Percentiles rank a stretch among this genome's conserved stretches.
Conservation (phyloP, 2,888 invertebrate species). For the Stenchaetothrips biformis region DNA sequence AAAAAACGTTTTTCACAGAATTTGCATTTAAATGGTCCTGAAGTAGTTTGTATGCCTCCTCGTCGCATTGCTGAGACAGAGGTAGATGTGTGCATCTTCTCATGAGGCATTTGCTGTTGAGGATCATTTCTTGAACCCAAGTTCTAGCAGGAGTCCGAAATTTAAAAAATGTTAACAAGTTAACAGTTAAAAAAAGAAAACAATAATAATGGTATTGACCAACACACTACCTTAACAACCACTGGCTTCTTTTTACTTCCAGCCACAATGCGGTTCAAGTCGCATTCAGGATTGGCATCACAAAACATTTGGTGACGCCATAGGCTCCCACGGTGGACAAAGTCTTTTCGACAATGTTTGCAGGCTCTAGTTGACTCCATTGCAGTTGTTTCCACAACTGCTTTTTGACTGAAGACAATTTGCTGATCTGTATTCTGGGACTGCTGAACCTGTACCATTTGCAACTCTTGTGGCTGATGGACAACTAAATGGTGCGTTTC, state of each 20-base stretch:
- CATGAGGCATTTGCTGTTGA: background rate
- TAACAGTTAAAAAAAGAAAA: background rate
- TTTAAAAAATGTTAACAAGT: background rate
- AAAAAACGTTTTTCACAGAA: constrained; percentile 29
- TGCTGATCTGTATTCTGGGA: background rate
- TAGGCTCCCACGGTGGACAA: constrained; percentile 27
- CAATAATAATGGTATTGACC: background rate
- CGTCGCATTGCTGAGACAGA: background rate
- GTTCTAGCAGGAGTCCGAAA: background rate
- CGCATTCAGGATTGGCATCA: background rate
- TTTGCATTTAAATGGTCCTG: constrained; percentile 11
- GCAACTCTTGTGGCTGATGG: too few species aligned
- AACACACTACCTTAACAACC: background rate
- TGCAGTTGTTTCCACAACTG: background rate
- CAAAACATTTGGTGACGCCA: constrained; percentile 22
- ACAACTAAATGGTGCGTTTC: background rate
- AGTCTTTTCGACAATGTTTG: constrained; percentile 17
- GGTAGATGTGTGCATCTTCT: too few species aligned
- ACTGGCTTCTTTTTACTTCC: constrained; percentile 2
- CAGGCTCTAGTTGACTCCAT: background rate
- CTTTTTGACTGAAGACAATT: background rate
- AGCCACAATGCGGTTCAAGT: background rate
- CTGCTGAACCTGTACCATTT: background rate
- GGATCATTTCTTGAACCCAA: background rate
- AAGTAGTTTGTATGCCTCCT: background rate